Base-by-base conservation (phyloP, 2,888 invertebrate genomes). In the Thymelicus sylvestris region DNA sequence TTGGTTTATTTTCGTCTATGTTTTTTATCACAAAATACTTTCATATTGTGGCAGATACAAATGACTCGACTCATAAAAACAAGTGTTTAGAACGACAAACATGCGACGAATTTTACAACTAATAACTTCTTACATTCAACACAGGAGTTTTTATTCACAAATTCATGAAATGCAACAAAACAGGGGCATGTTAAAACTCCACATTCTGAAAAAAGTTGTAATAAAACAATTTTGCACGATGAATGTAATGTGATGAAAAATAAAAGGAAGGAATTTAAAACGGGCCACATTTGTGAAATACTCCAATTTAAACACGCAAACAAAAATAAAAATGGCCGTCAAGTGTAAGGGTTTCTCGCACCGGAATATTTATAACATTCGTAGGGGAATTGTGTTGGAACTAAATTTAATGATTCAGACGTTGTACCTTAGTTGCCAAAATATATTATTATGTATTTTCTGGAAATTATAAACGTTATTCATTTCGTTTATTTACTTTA, bases 111-210 rank as follows among this genome's bases (percentile, higher is more conserved):
- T 73, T 76, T 78, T 76, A 80, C 76, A 80, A 78, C 79, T 81
- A 76, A 80, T 78, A 81, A 80, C 80, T 82, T 84, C 80, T 83
- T 81, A 82, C 80, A 83, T 83, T 79, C 76, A 76, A 83, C 84
- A 82, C 80, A 72, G 80, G 84, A 80, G 82, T 85, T 83, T 79
- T 72, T 76, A 84, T 86, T 83, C 81, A 83, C 80, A 80, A 85
- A 89, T 87, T 88, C 86, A 88, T 85, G 83, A 87, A 85, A 85
- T 81, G 82, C 83, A 86, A 86, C 85, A 86, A 85, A 86, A 85
- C 82, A 81, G 80, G 81, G 83, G 82, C 80, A 84, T 85, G 83
- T 81, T 85, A 88, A 88, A 86, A 84, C 79, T 85, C 80, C 83
- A 85, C 86, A 84, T 86, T 83, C 82, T 83, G 80, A 85, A 69